Conservation (phyloP, 2,888 invertebrate genomes). For the Athalia rosae region DNA sequence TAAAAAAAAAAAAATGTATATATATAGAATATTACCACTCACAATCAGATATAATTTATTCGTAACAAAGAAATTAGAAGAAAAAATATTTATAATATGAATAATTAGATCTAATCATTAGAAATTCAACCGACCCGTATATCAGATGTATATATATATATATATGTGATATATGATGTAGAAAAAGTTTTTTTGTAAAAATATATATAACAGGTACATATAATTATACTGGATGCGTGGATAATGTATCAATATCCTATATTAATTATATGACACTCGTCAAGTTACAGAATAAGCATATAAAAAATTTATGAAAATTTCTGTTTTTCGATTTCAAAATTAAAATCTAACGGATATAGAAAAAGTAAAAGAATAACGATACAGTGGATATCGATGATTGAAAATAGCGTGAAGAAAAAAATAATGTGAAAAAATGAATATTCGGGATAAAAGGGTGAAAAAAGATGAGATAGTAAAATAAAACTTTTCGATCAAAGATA, state of each 20-base stretch:
- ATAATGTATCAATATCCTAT: background rate
- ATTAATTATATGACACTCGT: background rate
- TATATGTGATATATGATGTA: background rate
- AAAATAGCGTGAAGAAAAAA: too few relatives aligned
- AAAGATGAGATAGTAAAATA: too few relatives aligned
- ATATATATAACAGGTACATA: background rate
- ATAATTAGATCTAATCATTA: background rate
- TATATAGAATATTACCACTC: constrained; percentile 27
- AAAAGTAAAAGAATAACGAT: constrained; percentile 1
- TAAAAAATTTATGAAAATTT: background rate
- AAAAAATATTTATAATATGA: too few relatives aligned
- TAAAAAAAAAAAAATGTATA: background rate
- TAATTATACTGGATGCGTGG: background rate
- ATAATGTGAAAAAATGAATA: too few relatives aligned
- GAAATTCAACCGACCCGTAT: constrained; percentile 5
- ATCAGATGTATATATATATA: background rate
- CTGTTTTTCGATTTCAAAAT: background rate
- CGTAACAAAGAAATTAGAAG: background rate
- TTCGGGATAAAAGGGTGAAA: too few relatives aligned
- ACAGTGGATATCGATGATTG: too few relatives aligned
- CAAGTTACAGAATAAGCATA: constrained; percentile 34
- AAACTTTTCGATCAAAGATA: too few relatives aligned
- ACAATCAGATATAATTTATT: constrained; percentile 7
- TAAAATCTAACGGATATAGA: background rate
- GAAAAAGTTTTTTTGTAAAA: background rate